Percentiles rank a stretch among this genome's conserved stretches.
Conservation (phyloP, 1,140 invertebrate genomes). For the Stratiolaelaps scimitus region DNA sequence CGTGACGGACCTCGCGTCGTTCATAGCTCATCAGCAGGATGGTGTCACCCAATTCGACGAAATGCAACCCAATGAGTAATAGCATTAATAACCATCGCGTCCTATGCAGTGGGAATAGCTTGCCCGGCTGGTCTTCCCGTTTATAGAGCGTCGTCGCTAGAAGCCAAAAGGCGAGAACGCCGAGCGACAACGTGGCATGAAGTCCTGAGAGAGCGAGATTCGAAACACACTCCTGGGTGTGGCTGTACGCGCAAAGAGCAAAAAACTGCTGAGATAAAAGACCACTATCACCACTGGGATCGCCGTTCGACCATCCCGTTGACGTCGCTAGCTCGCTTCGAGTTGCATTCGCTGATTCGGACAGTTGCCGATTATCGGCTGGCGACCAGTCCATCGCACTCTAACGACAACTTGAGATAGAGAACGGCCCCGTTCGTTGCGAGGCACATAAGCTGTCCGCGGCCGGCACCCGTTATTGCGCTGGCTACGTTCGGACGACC, state of each 20-base stretch:
- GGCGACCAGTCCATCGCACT: too few relatives aligned
- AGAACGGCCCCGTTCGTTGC: too few relatives aligned
- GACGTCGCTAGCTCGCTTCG: too few relatives aligned
- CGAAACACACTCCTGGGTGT: not conserved
- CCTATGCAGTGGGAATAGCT: constrained; percentile 5
- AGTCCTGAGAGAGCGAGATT: constrained; percentile 9
- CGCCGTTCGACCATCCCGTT: too few relatives aligned
- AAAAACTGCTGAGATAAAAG: not conserved
- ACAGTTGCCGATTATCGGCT: too few relatives aligned
- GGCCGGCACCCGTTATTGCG: too few relatives aligned
- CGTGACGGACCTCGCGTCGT: not conserved
- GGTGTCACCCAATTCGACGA: constrained; percentile 33
- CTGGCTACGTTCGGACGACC: too few relatives aligned
- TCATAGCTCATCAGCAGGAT: constrained; percentile 31
- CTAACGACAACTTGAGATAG: too few relatives aligned
- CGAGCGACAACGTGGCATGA: not conserved
- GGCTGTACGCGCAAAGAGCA: not conserved
- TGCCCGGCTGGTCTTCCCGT: not conserved
- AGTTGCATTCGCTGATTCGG: too few relatives aligned
- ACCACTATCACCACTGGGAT: too few relatives aligned
- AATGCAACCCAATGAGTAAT: constrained; percentile 29
- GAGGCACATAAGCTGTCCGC: too few relatives aligned
- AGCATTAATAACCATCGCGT: constrained; percentile 33
- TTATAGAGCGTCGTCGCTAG: not conserved
- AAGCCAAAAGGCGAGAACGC: not conserved